These are phyloP conservation scores for Nettapus auritus DNA, from an alignment of 2,113 vertebrate species.

Conservation along the genomic window DNA sequence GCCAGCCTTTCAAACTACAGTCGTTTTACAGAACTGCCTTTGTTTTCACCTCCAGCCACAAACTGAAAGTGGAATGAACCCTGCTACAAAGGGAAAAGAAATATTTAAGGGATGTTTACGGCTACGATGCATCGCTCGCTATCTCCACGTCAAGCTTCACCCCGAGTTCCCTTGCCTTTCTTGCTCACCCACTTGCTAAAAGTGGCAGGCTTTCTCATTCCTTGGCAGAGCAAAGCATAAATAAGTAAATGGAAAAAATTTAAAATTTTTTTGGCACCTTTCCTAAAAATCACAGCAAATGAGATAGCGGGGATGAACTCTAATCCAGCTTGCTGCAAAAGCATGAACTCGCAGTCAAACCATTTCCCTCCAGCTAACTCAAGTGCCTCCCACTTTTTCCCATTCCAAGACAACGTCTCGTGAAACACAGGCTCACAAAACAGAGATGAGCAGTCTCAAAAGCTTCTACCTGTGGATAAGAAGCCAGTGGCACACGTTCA, in stretches of 20 bases:
- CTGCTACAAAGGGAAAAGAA: background rate
- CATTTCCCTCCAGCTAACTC: background rate
- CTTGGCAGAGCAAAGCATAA: background rate
- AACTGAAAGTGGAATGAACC: background rate
- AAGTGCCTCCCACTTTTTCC: slow-evolving; percentile 20
- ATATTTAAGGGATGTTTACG: background rate
- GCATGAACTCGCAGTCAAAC: slow-evolving; percentile 6
- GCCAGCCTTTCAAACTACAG: background rate
- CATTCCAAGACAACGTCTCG: background rate
- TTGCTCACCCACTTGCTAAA: slow-evolving; percentile 24
- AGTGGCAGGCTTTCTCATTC: slow-evolving; percentile 21
- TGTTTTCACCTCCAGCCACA: slow-evolving; percentile 1
- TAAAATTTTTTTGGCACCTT: background rate
- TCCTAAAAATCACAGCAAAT: slow-evolving; percentile 57
- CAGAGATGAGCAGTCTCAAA: background rate
- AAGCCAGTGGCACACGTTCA: background rate
- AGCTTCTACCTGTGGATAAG: background rate
- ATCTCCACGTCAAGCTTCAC: background rate
- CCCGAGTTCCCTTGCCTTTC: background rate
- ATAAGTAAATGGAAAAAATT: background rate
- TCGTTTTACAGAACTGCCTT: background rate
- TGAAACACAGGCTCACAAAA: background rate
- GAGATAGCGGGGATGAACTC: slow-evolving; percentile 41
- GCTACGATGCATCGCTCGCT: background rate
- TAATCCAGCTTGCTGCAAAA: slow-evolving; percentile 24